Percentiles rank a stretch among this genome's conserved stretches.
Conservation (phyloP, 2,888 invertebrate genomes). For the Drosophila engyochracea region DNA sequence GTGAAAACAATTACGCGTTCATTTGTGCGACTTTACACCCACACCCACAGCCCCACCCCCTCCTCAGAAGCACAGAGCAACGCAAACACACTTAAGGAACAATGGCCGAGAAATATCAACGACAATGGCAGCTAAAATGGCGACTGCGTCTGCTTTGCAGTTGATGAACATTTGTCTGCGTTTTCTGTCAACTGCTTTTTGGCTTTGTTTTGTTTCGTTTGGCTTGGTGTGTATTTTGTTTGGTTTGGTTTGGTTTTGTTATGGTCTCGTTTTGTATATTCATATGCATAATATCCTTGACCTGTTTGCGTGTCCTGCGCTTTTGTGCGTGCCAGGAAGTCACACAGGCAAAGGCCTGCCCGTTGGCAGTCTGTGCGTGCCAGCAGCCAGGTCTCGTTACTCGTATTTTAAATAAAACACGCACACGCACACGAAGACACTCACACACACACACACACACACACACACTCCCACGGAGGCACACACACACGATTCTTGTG, state of each 20-base stretch:
- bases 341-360: constrained; percentile 29
- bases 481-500: constrained; percentile 8
- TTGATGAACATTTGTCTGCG: constrained; percentile 41
- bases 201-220: constrained; percentile 26
- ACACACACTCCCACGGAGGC: neutral
- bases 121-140: constrained; percentile 49
- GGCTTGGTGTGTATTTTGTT: constrained; percentile 20
- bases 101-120: constrained; percentile 40
- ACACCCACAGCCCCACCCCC: constrained; percentile 18
- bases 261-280: constrained; percentile 50
- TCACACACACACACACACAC: neutral
- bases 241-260: constrained; percentile 23
- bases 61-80: neutral
- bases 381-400: constrained; percentile 22
- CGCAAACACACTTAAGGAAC: constrained; percentile 33
- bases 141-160: constrained; percentile 32
- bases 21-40: constrained; percentile 67
- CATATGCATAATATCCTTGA: constrained; percentile 77
- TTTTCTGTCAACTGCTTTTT: constrained; percentile 23
- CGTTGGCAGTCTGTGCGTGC: constrained; percentile 26
- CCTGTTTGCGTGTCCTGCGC: constrained; percentile 70
- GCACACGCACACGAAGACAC: neutral
- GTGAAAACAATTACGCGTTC: constrained; percentile 78
- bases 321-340: constrained; percentile 66
- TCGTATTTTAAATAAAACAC: constrained; percentile 49